Base-by-base conservation (phyloP, 2,888 invertebrate species). In the Diplolepis rosae region DNA sequence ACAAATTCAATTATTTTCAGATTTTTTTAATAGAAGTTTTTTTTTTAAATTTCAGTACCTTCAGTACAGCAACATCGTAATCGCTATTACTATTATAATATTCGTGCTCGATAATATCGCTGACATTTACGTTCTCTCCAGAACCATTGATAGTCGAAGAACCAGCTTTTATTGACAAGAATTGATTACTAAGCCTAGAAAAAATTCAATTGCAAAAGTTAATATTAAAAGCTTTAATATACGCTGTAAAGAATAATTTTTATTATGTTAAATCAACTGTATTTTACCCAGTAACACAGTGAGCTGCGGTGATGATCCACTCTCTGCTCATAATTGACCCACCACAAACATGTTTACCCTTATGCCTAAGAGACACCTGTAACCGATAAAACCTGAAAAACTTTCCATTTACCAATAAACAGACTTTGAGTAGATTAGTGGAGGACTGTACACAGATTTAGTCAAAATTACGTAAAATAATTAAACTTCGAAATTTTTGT, bases 231-330 rank as follows among this genome's bases (percentile, higher is more conserved):
- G 3, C 5, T 3, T 1, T 18, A n/a, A 32, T 30, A 27, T 9
- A 15, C 6, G n/a, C n/a, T n/a, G n/a, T n/a, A n/a, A n/a, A n/a
- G n/a, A 15, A 4, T 30, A 13, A 15, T 18, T 32, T 11, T 15
- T 35, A n/a, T 32, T 11, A 15, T 18, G 9, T 6, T 2, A 18
- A 15, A 6, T 15, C 18, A 32, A 39, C 3, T 13, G 13, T 6
- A n/a, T 11, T 69, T 76, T 72, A 80, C 80, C 76, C 70, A 54
- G 77, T 50, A 5, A 85, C 79, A 72, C 87, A 88, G 77, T 88
- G 88, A 45, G 82, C 88, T 32, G 87, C 88, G 9, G 87, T 86
- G 69, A 88, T 28, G 52, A 81, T 79, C 85, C 85, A 88, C 54
- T 81, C 72, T 61, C 79, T 78, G 65, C 80, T 79, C 76, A 88